Evolutionary conservation across 2,888 invertebrate genomes (phyloP).

Genomic region (Laothoe populi): DNA sequence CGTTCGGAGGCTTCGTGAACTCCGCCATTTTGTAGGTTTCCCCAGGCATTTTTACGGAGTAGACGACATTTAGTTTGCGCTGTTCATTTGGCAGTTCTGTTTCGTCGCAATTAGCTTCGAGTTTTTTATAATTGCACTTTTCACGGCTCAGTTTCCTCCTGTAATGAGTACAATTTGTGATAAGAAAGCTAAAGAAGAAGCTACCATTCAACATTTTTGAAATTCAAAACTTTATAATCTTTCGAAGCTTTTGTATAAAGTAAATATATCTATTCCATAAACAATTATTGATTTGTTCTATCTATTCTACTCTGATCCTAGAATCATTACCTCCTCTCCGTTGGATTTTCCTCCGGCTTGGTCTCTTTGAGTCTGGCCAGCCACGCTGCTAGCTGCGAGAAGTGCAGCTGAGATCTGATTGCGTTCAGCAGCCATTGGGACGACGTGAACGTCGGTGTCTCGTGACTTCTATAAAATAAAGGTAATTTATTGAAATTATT

Average conservation of each 20-base stretch:
- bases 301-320: not conserved
- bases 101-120: constrained; percentile 75
- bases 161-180: too few relatives aligned
- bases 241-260: too few relatives aligned
- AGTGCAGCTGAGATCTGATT: constrained; percentile 96
- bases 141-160: constrained; percentile 80
- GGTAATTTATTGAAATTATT: not conserved
- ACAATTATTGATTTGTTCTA: not conserved
- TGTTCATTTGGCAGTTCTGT: constrained; percentile 54
- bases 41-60: constrained; percentile 88
- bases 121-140: constrained; percentile 77
- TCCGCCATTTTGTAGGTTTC: constrained; percentile 83
- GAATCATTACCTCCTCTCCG: constrained; percentile 62
- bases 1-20: constrained; percentile 84
- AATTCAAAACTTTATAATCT: too few relatives aligned
- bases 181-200: not conserved
- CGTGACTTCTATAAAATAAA: constrained; percentile 67
- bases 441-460: constrained; percentile 74
- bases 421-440: constrained; percentile 94
- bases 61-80: constrained; percentile 84
- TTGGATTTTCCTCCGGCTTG: constrained; percentile 56
- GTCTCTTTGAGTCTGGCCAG: constrained; percentile 78
- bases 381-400: constrained; percentile 98
- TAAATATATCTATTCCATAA: too few relatives aligned
- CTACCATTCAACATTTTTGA: not conserved